Evolutionary conservation across 2,797 vertebrate genomes (phyloP).

Genomic region (Acipenser transmontanus): DNA sequence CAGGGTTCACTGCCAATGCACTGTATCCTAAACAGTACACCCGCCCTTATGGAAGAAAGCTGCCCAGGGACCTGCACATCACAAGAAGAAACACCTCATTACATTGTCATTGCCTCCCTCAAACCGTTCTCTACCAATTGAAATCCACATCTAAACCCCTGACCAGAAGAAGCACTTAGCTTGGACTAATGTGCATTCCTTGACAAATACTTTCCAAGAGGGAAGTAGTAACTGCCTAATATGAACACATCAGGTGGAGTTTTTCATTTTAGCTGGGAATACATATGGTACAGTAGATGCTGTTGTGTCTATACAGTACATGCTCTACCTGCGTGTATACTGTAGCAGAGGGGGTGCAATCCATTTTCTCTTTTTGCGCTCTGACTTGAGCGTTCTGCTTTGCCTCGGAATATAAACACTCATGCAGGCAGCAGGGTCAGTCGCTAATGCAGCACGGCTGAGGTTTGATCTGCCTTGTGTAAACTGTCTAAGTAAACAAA

Average conservation of each 20-base stretch:
- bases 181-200: not conserved
- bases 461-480: slow-evolving; percentile 14
- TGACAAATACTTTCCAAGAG: not conserved
- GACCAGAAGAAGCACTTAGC: not conserved
- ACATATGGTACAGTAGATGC: not conserved
- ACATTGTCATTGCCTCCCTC: too few relatives aligned
- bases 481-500: slow-evolving; percentile 15
- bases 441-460: slow-evolving; percentile 6
- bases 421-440: slow-evolving; percentile 3
- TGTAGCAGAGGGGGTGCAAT: not conserved
- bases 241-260: not conserved
- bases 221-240: slow-evolving; percentile 3
- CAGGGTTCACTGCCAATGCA: too few relatives aligned
- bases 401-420: slow-evolving; percentile 2
- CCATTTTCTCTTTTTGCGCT: not conserved
- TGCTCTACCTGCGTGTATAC: not conserved
- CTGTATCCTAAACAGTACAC: too few relatives aligned
- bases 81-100: too few relatives aligned
- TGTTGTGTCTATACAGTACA: not conserved
- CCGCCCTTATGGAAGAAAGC: too few relatives aligned
- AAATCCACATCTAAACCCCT: not conserved
- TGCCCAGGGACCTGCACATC: too few relatives aligned
- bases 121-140: too few relatives aligned
- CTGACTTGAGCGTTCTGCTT: not conserved
- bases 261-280: not conserved